Base-by-base conservation (phyloP, 2,888 invertebrate genomes). In the Xestia xanthographa region DNA sequence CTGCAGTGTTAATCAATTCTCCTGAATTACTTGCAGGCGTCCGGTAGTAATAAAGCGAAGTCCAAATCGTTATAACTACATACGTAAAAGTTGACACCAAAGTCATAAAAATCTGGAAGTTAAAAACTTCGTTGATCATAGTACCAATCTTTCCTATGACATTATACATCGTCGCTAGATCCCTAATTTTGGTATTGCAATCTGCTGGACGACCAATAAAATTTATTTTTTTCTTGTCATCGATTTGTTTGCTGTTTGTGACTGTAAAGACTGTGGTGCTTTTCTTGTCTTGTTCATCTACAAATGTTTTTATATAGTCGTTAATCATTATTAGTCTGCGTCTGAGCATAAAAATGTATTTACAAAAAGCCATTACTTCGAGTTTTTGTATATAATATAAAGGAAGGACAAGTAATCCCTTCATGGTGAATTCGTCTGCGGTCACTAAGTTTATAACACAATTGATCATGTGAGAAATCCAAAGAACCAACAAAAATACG, bases 71-170 rank as follows among this genome's bases (percentile, higher is more conserved):
- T 1, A 93, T 90, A 11, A 95, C 87, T n/a, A 93, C 92, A 69
- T 87, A 93, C 0, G 87, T 83, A 71, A 95, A 95, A 0, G 94
- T 92, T 43, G 92, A 92, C 11, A 94, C 88, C 1, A 95, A 87
- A 20, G 90, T 91, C 91, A 94, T 92, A 41, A 95, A 92, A 34
- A 95, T 92, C 84, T 93, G 92, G 38, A 92, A 93, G 79, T 95
- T 93, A 77, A 92, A 95, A 22, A 92, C 86, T 45, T 90, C 80
- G 67, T 94, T 95, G 56, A 94, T 89, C 75, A 91, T 81, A 17
- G 60, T 75, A 79, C 91, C 91, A 48, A 90, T 87, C 60, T 91
- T 92, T 1, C 94, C 95, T 56, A 95, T 90, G 2, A 82, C 80
- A 70, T 92, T 89, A 69, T 94, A 95, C 29, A 91, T 90, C 8